These are phyloP conservation scores for Notolepis coatsorum DNA, from an alignment of 2,797 vertebrate genomes.

Conservation along the genomic window DNA sequence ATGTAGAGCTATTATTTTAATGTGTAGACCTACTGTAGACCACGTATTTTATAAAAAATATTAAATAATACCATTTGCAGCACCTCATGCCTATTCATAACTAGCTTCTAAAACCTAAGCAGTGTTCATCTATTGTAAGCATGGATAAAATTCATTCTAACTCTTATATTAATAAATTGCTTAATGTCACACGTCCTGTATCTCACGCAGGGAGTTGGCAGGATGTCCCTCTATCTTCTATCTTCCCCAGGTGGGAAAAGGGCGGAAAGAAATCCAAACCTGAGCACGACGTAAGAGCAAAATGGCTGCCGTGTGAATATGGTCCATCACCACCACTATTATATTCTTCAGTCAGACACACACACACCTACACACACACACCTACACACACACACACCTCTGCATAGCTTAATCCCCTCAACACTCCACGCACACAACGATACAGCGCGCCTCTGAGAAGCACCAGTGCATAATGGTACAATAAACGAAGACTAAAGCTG, in stretches of 20 bases:
- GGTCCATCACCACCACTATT: too few species aligned
- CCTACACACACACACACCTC: too few species aligned
- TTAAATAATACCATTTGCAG: too few species aligned
- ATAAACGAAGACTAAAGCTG: slow-evolving; percentile 24
- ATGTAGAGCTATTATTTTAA: too few species aligned
- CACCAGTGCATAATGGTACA: slow-evolving; percentile 37
- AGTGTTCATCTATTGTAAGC: slow-evolving; percentile 36
- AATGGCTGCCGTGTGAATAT: too few species aligned
- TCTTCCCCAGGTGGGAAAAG: too few species aligned
- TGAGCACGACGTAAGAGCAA: too few species aligned
- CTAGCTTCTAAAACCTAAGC: slow-evolving; percentile 24
- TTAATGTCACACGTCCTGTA: slow-evolving; percentile 7
- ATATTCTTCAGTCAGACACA: too few species aligned
- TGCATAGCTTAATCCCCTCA: slow-evolving; percentile 61
- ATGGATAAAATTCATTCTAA: slow-evolving; percentile 30
- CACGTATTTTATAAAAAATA: too few species aligned
- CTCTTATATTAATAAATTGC: slow-evolving; percentile 6
- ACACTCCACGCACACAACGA: slow-evolving; percentile 16
- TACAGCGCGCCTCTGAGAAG: slow-evolving; percentile 16
- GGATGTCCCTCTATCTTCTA: background rate
- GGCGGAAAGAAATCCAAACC: too few species aligned
- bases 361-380: too few species aligned
- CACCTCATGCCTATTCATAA: background rate
- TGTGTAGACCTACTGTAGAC: too few species aligned
- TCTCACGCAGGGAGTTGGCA: slow-evolving; percentile 8